phyloP scores from a whole-genome alignment of 2,113 vertebrate species.

The Pelecanus crispus region DNA sequence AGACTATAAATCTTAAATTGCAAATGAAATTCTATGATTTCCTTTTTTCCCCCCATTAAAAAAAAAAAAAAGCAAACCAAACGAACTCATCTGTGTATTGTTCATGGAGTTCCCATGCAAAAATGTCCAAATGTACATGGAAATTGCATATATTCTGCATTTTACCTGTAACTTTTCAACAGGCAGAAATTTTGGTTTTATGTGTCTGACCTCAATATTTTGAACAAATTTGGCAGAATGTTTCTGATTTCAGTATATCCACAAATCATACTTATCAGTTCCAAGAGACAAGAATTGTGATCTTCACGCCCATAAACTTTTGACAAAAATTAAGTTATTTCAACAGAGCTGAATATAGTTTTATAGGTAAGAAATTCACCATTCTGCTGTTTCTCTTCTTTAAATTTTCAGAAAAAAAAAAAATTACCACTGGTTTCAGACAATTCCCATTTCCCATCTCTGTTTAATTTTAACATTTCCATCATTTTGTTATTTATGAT shows the following conservation, averaged over 20 bases:
- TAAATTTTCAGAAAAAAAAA: not conserved
- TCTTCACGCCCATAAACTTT: not conserved
- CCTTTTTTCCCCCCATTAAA: not conserved
- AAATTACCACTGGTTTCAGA: not conserved
- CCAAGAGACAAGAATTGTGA: not conserved
- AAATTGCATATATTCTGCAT: not conserved
- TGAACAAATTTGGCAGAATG: not conserved
- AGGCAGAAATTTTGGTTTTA: not conserved
- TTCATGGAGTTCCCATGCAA: not conserved
- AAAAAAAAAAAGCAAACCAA: not conserved
- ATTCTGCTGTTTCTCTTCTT: not conserved
- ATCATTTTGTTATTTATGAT: not conserved
- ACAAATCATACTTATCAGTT: not conserved
- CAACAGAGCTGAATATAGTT: not conserved
- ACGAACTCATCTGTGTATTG: not conserved
- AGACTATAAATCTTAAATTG: not conserved
- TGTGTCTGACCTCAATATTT: not conserved
- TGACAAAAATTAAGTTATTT: not conserved
- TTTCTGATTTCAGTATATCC: not conserved
- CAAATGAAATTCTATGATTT: not conserved
- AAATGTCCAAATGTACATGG: fast-evolving
- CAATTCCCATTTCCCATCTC: not conserved
- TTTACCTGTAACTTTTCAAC: not conserved
- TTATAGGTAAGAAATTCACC: not conserved
- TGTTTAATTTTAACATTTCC: not conserved